Evolutionary conservation across 2,888 invertebrate genomes (phyloP).

Genomic region (Drosophila multiciliata): DNA sequence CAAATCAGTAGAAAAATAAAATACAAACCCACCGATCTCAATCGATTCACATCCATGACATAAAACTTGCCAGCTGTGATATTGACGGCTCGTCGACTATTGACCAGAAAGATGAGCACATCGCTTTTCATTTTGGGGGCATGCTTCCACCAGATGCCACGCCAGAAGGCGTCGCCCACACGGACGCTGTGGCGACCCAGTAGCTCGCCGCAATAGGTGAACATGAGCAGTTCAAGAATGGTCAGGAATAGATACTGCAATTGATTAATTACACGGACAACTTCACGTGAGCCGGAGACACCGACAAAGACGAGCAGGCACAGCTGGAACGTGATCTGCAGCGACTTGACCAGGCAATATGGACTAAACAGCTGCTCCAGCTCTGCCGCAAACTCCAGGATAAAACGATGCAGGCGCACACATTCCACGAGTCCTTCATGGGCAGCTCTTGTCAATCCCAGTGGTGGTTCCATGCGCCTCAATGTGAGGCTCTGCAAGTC

Average conservation of each 20-base stretch:
- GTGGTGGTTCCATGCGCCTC: neutral
- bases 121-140: constrained; percentile 67
- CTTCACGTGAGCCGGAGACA: constrained; percentile 71
- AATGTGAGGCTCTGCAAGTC: constrained; percentile 49
- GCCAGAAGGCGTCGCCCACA: constrained; percentile 79
- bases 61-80: constrained; percentile 84
- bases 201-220: constrained; percentile 82
- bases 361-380: constrained; percentile 84
- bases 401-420: constrained; percentile 82
- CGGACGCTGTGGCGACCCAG: constrained; percentile 77
- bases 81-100: constrained; percentile 71
- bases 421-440: constrained; percentile 77
- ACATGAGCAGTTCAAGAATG: constrained; percentile 78
- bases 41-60: constrained; percentile 80
- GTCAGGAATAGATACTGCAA: constrained; percentile 81
- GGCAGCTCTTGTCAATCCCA: constrained; percentile 16
- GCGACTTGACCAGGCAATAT: constrained; percentile 82
- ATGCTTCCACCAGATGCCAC: constrained; percentile 79
- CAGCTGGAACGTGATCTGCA: constrained; percentile 83
- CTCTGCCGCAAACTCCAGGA: constrained; percentile 77
- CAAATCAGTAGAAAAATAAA: neutral
- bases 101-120: constrained; percentile 78
- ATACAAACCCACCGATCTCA: constrained; percentile 68
- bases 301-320: constrained; percentile 83
- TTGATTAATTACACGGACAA: constrained; percentile 75